Evolutionary conservation across 2,113 vertebrate species (phyloP).

Genomic region (Lontra canadensis): DNA sequence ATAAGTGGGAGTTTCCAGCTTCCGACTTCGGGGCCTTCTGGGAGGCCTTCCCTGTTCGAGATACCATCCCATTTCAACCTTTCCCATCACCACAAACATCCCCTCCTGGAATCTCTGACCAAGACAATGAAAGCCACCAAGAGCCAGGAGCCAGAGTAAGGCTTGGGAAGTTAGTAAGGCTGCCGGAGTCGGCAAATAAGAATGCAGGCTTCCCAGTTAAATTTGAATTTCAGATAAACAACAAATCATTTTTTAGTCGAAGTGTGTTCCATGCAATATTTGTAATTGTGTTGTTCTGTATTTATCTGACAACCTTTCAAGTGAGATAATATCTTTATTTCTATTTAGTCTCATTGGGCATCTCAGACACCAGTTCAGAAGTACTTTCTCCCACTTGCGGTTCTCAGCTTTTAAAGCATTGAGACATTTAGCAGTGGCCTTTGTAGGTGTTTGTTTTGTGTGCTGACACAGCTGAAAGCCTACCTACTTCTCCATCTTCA

Average conservation of each 20-base stretch:
- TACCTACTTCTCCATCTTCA: neutral
- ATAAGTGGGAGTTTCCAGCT: neutral
- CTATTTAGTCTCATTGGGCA: neutral
- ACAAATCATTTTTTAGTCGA: neutral
- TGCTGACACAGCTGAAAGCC: neutral
- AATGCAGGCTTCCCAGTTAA: neutral
- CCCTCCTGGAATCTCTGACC: neutral
- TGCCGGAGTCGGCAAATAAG: neutral
- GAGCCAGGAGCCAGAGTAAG: neutral
- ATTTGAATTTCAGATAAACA: neutral
- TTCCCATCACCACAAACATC: neutral
- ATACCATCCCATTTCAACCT: neutral
- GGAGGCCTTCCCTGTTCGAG: neutral
- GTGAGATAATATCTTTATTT: neutral
- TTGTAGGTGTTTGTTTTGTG: neutral
- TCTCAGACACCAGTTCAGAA: neutral
- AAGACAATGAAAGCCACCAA: neutral
- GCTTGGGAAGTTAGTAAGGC: neutral
- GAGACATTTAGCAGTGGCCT: neutral
- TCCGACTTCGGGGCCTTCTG: neutral
- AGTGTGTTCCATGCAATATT: neutral
- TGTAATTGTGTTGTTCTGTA: neutral
- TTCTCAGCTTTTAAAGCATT: neutral
- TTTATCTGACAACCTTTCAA: neutral
- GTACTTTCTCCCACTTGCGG: neutral